Evolutionary conservation across 2,797 vertebrate genomes (phyloP).

Genomic region (Antennarius maculatus): DNA sequence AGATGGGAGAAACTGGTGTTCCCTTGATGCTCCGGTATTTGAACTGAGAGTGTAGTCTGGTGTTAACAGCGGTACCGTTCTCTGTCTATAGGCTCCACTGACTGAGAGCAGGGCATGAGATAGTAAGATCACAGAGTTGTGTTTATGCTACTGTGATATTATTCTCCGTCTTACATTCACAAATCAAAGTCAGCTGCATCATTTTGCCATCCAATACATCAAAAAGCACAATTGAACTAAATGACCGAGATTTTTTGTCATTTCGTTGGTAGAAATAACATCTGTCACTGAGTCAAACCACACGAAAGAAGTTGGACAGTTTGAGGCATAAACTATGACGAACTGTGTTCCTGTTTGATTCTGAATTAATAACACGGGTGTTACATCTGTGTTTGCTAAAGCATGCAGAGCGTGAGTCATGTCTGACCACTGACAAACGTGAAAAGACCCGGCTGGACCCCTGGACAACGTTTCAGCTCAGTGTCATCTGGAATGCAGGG

Average conservation of each 20-base stretch:
- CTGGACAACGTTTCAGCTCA: slow-evolving; percentile 37
- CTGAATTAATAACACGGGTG: slow-evolving; percentile 35
- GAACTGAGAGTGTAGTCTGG: slow-evolving; percentile 62
- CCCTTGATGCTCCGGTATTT: slow-evolving; percentile 66
- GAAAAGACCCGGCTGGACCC: slow-evolving; percentile 21
- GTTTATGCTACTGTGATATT: slow-evolving; percentile 49
- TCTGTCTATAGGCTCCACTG: slow-evolving; percentile 42
- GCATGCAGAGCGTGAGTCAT: slow-evolving; percentile 43
- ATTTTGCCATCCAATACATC: slow-evolving; percentile 67
- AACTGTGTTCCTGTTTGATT: slow-evolving; percentile 12
- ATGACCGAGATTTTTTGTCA: slow-evolving; percentile 55
- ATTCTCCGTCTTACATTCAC: slow-evolving; percentile 58
- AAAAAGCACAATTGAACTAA: slow-evolving; percentile 69
- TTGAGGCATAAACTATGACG: slow-evolving; percentile 24
- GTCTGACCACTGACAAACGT: slow-evolving; percentile 45
- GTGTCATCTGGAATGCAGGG: slow-evolving; percentile 37
- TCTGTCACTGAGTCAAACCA: slow-evolving; percentile 43
- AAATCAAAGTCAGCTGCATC: slow-evolving; percentile 77
- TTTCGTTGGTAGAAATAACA: slow-evolving; percentile 39
- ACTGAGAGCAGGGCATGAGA: slow-evolving; percentile 55
- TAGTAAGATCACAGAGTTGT: slow-evolving; percentile 53
- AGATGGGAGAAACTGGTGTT: slow-evolving; percentile 60
- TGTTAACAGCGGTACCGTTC: slow-evolving; percentile 50
- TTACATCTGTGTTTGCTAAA: slow-evolving; percentile 23
- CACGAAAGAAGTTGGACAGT: slow-evolving; percentile 32